A percentile compares a stretch with the other conserved stretches of the same genome.
Conservation (phyloP, 2,113 vertebrate species). For the Salvelinus alpinus region DNA sequence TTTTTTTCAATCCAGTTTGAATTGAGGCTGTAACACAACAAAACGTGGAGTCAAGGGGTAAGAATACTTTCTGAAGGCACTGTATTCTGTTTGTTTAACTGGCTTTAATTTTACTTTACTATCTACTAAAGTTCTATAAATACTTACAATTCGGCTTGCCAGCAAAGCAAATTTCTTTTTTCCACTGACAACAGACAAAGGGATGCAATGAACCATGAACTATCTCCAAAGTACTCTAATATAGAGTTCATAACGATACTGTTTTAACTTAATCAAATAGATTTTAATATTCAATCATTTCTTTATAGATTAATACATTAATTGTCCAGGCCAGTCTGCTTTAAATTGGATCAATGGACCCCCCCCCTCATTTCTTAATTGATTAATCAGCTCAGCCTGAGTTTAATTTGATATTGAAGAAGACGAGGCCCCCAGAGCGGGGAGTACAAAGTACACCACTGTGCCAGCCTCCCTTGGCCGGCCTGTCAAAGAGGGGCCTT, state of each 20-base stretch:
- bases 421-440: neutral
- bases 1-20: too few species aligned
- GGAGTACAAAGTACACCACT: slow-evolving; percentile 26
- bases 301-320: slow-evolving; percentile 43
- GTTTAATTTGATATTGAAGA: slow-evolving; percentile 50
- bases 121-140: neutral
- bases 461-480: neutral
- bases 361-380: slow-evolving; percentile 43
- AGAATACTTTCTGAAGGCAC: too few species aligned
- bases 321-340: slow-evolving; percentile 31
- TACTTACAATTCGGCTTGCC: neutral
- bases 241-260: neutral
- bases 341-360: slow-evolving; percentile 50
- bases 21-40: too few species aligned
- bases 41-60: too few species aligned
- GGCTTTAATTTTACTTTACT: neutral
- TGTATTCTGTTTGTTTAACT: neutral
- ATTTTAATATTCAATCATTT: slow-evolving; percentile 28
- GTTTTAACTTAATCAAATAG: slow-evolving; percentile 27
- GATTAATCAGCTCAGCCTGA: slow-evolving; percentile 64
- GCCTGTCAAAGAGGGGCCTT: slow-evolving; percentile 17
- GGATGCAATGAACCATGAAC: neutral
- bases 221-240: too few species aligned
- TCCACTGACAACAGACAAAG: neutral
- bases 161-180: neutral